A percentile compares a stretch with the other conserved stretches of the same genome.
phyloP scores from a whole-genome alignment of 2,113 vertebrate genomes.

The Pelvicachromis taeniatus region DNA sequence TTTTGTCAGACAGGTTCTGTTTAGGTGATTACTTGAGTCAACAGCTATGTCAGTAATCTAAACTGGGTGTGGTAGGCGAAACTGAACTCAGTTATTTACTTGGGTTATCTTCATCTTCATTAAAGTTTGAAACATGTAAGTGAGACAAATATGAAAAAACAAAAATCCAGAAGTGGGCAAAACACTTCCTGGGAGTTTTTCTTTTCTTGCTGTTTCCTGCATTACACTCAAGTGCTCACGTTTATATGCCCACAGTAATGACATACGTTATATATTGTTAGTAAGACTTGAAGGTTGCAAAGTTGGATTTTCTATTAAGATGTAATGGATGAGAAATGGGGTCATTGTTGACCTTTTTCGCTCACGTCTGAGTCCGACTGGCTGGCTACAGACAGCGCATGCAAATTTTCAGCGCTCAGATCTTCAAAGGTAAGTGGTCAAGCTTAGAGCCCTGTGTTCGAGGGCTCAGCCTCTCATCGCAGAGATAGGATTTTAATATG shows the following conservation, averaged over 20 bases:
- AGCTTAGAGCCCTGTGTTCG: background rate
- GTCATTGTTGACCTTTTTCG: background rate
- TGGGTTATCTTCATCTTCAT: background rate
- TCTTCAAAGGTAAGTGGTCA: conserved; percentile 22
- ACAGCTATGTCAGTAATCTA: background rate
- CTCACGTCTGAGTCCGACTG: background rate
- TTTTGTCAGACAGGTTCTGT: background rate
- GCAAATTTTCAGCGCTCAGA: conserved; percentile 1
- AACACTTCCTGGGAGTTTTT: background rate
- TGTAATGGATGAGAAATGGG: background rate
- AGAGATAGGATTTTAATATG: conserved; percentile 16
- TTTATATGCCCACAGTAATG: background rate
- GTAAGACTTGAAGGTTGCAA: background rate
- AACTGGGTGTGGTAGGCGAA: background rate
- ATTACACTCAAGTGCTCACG: background rate
- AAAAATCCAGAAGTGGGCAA: background rate
- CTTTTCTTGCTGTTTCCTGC: background rate
- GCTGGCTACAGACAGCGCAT: background rate
- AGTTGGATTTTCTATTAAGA: background rate
- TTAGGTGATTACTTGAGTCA: background rate
- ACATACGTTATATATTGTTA: background rate
- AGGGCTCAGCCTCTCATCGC: background rate
- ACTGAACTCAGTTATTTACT: background rate
- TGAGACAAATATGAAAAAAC: background rate
- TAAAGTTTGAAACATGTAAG: background rate